A percentile compares a stretch with the other conserved stretches of the same genome.
Conservation (phyloP, 2,888 invertebrate species). For the Cataglyphis altisquamis region DNA sequence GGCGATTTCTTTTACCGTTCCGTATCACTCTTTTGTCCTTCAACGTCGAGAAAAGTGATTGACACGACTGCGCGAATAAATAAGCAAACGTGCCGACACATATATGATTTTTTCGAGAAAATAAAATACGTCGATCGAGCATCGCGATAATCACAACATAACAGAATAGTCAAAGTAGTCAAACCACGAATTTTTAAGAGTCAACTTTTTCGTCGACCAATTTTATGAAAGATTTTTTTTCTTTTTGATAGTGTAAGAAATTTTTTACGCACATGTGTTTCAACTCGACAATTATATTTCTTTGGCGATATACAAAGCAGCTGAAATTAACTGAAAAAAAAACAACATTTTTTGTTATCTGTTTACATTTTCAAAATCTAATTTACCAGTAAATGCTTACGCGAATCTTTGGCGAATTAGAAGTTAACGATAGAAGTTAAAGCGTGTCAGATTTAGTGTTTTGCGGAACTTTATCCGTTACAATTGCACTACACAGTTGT, state of each 20-base stretch:
- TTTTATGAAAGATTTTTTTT: not conserved
- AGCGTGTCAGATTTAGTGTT: conserved; percentile 15
- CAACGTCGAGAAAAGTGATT: not conserved
- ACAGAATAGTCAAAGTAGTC: not conserved
- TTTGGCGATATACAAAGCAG: not conserved
- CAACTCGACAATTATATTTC: not conserved
- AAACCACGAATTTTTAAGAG: no score
- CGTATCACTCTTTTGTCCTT: conserved; percentile 27
- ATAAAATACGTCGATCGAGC: conserved; percentile 28
- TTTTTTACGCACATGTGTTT: not conserved
- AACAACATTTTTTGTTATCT: not conserved
- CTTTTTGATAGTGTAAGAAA: not conserved
- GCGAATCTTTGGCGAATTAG: conserved; percentile 12
- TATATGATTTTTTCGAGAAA: conserved; percentile 17
- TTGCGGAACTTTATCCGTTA: conserved; percentile 10
- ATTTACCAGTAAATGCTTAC: not conserved
- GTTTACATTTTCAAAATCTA: not conserved
- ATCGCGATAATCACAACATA: not conserved
- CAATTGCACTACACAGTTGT: conserved; percentile 9
- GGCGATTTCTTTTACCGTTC: conserved; percentile 26
- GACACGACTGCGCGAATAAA: conserved; percentile 28
- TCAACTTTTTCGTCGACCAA: not conserved
- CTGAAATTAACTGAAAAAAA: not conserved
- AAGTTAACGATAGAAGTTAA: conserved; percentile 3
- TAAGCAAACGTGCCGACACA: conserved; percentile 39